Conservation (phyloP, 1,140 invertebrate species). For the Drosophila trapezifrons region DNA sequence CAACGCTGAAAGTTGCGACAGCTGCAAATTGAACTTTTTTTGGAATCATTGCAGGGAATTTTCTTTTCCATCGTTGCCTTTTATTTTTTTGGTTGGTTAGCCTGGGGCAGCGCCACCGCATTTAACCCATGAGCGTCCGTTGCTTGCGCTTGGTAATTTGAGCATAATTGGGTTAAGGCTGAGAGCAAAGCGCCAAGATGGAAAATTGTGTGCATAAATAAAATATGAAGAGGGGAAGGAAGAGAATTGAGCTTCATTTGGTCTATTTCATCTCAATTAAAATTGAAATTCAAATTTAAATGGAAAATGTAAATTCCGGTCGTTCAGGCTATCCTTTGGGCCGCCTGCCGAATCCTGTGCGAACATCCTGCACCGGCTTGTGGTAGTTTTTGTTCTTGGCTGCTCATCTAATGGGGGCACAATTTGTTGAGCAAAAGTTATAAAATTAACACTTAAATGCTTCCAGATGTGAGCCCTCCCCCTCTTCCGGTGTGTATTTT, state of each 20-base stretch:
- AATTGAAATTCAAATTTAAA: conserved; percentile 63
- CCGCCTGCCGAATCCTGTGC: conserved; percentile 2
- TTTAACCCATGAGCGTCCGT: conserved; percentile 59
- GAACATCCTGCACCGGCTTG: conserved; percentile 11
- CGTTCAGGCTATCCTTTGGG: conserved; percentile 14
- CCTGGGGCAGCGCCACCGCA: conserved; percentile 41
- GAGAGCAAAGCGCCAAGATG: conserved; percentile 43
- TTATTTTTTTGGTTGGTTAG: conserved; percentile 12
- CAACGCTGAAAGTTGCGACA: conserved; percentile 46
- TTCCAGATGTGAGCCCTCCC: conserved; percentile 48
- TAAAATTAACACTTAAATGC: conserved; percentile 69
- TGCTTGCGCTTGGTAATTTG: conserved; percentile 55
- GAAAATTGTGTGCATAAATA: conserved; percentile 39
- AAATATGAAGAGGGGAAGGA: not conserved
- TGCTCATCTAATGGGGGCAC: conserved; percentile 22
- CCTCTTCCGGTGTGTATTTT: not conserved
- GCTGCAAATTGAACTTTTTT: conserved; percentile 51
- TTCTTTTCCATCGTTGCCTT: conserved; percentile 11
- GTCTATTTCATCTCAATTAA: conserved; percentile 44
- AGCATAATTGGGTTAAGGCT: conserved; percentile 62
- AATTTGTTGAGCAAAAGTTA: conserved; percentile 51
- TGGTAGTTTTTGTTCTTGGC: conserved; percentile 26
- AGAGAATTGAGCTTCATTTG: conserved; percentile 29
- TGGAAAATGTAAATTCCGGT: conserved; percentile 65
- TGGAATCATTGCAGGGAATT: conserved; percentile 37